Conservation (phyloP, 2,888 invertebrate genomes). For the Brenthis hecate region DNA sequence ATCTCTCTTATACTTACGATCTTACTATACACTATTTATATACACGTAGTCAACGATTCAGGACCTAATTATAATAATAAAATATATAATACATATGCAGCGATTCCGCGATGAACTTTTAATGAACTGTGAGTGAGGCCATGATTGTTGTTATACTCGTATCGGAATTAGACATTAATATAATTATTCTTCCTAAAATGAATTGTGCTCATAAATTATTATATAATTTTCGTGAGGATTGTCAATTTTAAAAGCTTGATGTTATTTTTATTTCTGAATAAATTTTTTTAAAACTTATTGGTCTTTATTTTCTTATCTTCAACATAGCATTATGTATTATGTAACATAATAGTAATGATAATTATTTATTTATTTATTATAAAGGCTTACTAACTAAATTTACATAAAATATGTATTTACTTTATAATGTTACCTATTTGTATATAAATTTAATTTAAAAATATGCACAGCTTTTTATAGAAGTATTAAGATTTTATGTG, state of each 20-base stretch:
- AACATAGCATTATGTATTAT: not conserved
- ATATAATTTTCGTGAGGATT: slow-evolving; percentile 71
- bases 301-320: slow-evolving; percentile 34
- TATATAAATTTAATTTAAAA: too few species aligned
- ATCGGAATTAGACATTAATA: slow-evolving; percentile 49
- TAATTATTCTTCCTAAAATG: slow-evolving; percentile 70
- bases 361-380: too few species aligned
- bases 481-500: too few species aligned
- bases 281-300: slow-evolving; percentile 66
- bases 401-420: too few species aligned
- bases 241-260: slow-evolving; percentile 80
- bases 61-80: slow-evolving; percentile 28
- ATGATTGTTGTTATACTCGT: slow-evolving; percentile 54
- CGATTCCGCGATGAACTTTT: slow-evolving; percentile 35
- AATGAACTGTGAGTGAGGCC: slow-evolving; percentile 53
- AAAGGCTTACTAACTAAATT: too few species aligned
- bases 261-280: slow-evolving; percentile 80
- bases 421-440: too few species aligned
- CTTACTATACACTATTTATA: slow-evolving; percentile 35
- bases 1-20: slow-evolving; percentile 33
- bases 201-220: slow-evolving; percentile 78
- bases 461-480: too few species aligned
- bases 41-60: slow-evolving; percentile 33
- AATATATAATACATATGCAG: slow-evolving; percentile 19
- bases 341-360: not conserved